Conservation (phyloP, 2,113 vertebrate genomes). For the Campylomormyrus numenius region DNA sequence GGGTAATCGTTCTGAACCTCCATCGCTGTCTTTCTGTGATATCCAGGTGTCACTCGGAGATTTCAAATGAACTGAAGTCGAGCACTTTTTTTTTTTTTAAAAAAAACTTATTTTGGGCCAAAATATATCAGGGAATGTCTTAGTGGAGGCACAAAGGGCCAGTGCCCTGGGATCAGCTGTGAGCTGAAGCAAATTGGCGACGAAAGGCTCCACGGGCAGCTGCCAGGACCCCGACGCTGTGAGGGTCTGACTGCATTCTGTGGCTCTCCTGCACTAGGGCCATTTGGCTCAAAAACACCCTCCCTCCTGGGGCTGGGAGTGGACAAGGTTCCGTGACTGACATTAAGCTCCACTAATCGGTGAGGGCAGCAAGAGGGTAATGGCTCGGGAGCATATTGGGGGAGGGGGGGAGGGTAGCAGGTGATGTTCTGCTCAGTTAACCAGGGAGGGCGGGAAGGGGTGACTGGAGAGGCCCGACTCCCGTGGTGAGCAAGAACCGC, state of each 20-base stretch:
- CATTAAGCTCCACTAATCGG: neutral
- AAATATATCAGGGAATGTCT: neutral
- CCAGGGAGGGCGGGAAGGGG: neutral
- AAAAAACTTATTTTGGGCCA: neutral
- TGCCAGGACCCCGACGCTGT: neutral
- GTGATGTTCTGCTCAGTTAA: neutral
- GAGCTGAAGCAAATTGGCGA: neutral
- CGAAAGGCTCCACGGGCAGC: neutral
- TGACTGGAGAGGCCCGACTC: neutral
- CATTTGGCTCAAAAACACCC: neutral
- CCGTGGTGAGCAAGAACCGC: neutral
- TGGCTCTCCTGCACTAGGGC: neutral
- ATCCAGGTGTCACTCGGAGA: neutral
- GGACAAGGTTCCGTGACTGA: neutral
- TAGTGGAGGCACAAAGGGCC: neutral
- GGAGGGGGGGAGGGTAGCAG: neutral
- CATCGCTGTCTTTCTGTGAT: neutral
- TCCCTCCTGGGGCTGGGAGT: neutral
- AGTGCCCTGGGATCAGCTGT: neutral
- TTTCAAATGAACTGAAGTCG: neutral
- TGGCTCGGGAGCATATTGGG: neutral
- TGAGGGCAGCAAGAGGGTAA: neutral
- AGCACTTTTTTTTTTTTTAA: neutral
- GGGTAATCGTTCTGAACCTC: neutral
- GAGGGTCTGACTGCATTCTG: neutral